Conservation (phyloP, 2,797 vertebrate species). For the Pantherophis vulpinus region DNA sequence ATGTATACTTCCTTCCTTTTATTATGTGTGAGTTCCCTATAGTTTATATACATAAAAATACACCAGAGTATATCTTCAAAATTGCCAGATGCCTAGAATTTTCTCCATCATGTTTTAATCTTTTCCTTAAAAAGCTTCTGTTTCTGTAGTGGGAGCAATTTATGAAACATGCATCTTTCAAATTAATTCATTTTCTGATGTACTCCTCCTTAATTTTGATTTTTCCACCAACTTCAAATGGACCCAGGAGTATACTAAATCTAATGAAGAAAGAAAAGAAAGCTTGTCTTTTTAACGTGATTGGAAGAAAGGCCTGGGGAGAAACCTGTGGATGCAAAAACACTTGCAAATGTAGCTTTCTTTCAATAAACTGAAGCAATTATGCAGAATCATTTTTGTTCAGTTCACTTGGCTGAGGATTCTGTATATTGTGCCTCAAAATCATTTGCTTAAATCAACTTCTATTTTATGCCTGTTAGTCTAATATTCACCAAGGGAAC, state of each 20-base stretch:
- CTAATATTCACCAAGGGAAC: not conserved
- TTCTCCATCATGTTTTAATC: conserved; percentile 21
- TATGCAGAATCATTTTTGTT: conserved; percentile 22
- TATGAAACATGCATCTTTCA: not conserved
- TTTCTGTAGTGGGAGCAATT: conserved; percentile 11
- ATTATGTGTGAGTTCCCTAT: not conserved
- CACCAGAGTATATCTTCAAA: not conserved
- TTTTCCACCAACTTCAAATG: conserved; percentile 16
- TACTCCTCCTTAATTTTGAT: not conserved
- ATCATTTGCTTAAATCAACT: not conserved
- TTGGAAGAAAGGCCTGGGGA: conserved; percentile 11
- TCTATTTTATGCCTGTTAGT: not conserved
- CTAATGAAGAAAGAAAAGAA: conserved; percentile 17
- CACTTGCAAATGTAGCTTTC: conserved; percentile 1
- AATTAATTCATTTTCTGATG: not conserved
- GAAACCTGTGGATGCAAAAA: conserved; percentile 1
- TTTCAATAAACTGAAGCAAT: conserved; percentile 17
- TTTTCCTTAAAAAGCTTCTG: not conserved
- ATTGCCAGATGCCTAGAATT: not conserved
- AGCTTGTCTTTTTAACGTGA: conserved; percentile 22
- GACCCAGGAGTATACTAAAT: not conserved
- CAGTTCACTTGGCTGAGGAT: not conserved
- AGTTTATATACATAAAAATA: not conserved
- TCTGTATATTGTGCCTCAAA: not conserved
- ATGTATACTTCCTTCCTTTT: not conserved